Base-by-base conservation (phyloP, 2,113 vertebrate species). In the Tachycineta bicolor region DNA sequence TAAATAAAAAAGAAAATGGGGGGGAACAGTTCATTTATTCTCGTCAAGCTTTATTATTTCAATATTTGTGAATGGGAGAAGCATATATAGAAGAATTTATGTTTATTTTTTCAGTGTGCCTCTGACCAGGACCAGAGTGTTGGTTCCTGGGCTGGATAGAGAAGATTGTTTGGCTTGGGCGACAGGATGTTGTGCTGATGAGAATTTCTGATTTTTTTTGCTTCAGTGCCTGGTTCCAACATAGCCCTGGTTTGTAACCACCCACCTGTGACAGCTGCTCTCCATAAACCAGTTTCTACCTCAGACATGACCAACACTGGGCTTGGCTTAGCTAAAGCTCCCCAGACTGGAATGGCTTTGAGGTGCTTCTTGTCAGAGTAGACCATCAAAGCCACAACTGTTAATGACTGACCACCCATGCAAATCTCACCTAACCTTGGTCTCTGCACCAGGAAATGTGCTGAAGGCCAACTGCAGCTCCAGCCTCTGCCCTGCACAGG, bases 341-440 rank as follows among this genome's bases (percentile, higher is more conserved):
- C 43, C 50, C n/a, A 52, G 34, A 53, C 26, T 2, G 0, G 31
- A 50, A 31, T 14, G 21, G 4, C 65, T 59, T 24, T 6, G 47
- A 41, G 18, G 55, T 28, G 33, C 25, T 74, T 58, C n/a, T 83
- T 63, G 59, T 43, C 71, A 78, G 33, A 17, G 34, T 0, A 91
- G 52, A n/a, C 43, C 52, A 46, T 52, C 56, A 78, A 86, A 83
- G 52, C 52, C 64, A 20, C 18, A 6, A 19, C 43, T 47, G 83
- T 77, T 94, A 90, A 95, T 64, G 89, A 81, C 86, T 93, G 92
- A 83, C 71, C 92, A 74, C 20, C 76, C 52, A 55, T 60, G 76
- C 89, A 94, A 95, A 94, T 75, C 50, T 88, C 83, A 33, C 34
- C 63, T 73, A 7, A 29, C 46, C 59, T 87, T 75, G 63, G 34